Conservation (phyloP, 2,113 vertebrate species). For the Zapus hudsonius region DNA sequence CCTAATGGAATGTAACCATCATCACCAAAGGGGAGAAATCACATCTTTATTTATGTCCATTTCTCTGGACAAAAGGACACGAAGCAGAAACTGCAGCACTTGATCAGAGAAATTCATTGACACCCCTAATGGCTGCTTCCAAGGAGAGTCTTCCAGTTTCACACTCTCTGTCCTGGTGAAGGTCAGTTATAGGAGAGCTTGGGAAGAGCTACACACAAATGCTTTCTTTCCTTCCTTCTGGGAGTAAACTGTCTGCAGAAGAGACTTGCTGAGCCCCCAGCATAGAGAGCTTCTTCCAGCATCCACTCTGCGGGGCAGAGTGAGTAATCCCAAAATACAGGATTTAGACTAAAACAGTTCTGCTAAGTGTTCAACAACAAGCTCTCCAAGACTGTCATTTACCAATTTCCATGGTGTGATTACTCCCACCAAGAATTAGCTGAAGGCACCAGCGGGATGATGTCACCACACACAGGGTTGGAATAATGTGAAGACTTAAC, state of each 20-base stretch:
- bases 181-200: neutral
- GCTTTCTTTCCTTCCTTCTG: neutral
- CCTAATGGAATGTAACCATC: neutral
- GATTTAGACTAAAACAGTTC: neutral
- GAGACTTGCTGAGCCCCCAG: neutral
- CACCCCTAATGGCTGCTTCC: neutral
- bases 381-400: neutral
- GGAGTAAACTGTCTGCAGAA: neutral
- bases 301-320: neutral
- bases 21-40: neutral
- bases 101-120: neutral
- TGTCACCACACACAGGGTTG: neutral
- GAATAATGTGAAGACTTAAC: neutral
- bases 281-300: fast-evolving
- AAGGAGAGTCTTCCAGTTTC: neutral
- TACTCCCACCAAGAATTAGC: neutral
- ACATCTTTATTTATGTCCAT: neutral
- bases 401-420: neutral
- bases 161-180: neutral
- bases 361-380: neutral
- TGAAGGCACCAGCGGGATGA: neutral
- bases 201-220: neutral
- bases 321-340: neutral
- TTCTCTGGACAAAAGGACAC: neutral
- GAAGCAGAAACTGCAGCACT: neutral